Conservation (phyloP, 2,888 invertebrate genomes). For the Crepidodera aurea region DNA sequence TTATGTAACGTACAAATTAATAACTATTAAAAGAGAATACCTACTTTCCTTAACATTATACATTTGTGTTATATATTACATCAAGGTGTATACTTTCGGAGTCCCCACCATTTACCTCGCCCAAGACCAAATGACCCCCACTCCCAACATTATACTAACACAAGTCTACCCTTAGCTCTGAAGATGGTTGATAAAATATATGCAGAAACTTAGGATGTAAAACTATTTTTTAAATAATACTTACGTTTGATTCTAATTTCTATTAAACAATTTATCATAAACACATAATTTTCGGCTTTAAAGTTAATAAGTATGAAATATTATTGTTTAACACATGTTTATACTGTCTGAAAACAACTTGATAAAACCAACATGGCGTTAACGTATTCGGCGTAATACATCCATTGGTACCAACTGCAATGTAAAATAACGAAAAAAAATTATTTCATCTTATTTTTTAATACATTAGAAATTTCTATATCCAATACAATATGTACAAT, state of each 20-base stretch:
- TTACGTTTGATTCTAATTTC: neutral
- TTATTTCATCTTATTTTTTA: too few species aligned
- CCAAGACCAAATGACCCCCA: too few species aligned
- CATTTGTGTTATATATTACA: too few species aligned
- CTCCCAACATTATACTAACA: too few species aligned
- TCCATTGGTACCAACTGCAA: conserved; percentile 1
- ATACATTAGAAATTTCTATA: too few species aligned
- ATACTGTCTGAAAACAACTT: neutral
- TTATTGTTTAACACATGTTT: neutral
- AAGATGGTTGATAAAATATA: neutral
- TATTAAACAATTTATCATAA: neutral
- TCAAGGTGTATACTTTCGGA: too few species aligned
- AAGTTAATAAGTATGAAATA: neutral
- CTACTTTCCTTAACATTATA: too few species aligned
- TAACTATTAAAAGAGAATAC: too few species aligned
- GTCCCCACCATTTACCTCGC: too few species aligned
- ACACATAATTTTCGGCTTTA: neutral
- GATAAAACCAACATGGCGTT: conserved; percentile 1
- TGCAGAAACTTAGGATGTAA: neutral
- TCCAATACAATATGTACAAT: too few species aligned
- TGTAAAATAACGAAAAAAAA: neutral
- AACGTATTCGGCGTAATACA: conserved; percentile 8
- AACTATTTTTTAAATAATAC: neutral
- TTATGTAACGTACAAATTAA: too few species aligned
- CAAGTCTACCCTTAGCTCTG: too few species aligned